Conservation (phyloP, 2,113 vertebrate genomes). For the Lasiurus cinereus region DNA sequence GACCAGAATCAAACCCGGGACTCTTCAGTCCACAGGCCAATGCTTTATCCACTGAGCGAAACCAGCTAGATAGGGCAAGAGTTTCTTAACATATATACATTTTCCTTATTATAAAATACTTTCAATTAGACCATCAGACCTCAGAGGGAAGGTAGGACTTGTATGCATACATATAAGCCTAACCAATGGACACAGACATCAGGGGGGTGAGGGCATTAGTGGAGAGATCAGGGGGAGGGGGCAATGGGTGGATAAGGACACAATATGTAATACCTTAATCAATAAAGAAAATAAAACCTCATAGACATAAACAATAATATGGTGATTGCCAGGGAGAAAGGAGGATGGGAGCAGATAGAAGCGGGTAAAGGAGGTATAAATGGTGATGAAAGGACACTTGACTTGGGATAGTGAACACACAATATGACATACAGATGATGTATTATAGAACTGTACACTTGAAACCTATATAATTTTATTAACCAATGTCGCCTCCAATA, state of each 20-base stretch:
- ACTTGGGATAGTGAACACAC: background rate
- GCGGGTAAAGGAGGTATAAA: background rate
- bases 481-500: background rate
- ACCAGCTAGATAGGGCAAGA: no score
- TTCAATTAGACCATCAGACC: background rate
- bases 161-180: no score
- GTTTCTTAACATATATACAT: background rate
- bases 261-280: no score
- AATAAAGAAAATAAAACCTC: background rate
- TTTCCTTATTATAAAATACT: constrained; percentile 27
- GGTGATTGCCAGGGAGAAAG: background rate
- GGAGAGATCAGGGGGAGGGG: no score
- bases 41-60: no score
- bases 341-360: background rate
- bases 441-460: background rate
- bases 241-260: no score
- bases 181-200: no score
- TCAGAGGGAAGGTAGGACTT: no score
- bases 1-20: no score
- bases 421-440: background rate
- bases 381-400: background rate
- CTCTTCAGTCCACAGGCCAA: no score
- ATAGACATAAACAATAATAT: background rate
- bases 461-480: background rate
- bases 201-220: no score